Base-by-base conservation (phyloP, 2,113 vertebrate species). In the Podiceps cristatus region DNA sequence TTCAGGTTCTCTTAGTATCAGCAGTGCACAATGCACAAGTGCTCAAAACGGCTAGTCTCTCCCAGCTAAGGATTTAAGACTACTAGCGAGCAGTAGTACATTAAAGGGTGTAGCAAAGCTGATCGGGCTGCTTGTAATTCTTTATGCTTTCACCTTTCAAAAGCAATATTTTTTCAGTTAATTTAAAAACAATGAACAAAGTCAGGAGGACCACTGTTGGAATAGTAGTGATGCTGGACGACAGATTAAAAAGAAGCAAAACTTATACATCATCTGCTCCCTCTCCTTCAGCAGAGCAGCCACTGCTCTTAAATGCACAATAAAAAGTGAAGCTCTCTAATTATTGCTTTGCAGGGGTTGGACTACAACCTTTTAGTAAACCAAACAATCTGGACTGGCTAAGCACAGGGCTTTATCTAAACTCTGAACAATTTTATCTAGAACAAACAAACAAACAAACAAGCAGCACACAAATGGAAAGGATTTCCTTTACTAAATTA, bases 111-210 rank as follows among this genome's bases (percentile, higher is more conserved):
- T 10, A 83, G 35, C 49, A 91, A 78, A 93, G 28, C 55, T 88
- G 53, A 80, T 72, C 2, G 8, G 77, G 45, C 27, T 97, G 63
- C 52, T 69, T 75, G 71, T 55, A 86, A 88, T 97, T 86, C 53
- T 93, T 98, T 18, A 76, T 66, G 63, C 80, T 95, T 93, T 92
- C 86, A 88, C 55, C 53, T 88, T 86, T 94, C 80, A 94, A 94
- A 88, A 93, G 59, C 72, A 93, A 5, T 66, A 68, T 67, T 84
- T 93, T 94, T 91, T 63, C 49, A 76, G 52, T 80, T 94, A 84
- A 94, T 94, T 93, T 93, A 49, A 79, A 96, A 97, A 79, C 37
- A 94, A 73, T 60, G 31, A 91, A 88, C 50, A 31, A 93, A 90
- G 47, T 63, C 59, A 76, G 75, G n/a, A 93, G 55, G 40, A 25